Base-by-base conservation (phyloP, 1,140 invertebrate genomes). In the Caenorhabditis latens region DNA sequence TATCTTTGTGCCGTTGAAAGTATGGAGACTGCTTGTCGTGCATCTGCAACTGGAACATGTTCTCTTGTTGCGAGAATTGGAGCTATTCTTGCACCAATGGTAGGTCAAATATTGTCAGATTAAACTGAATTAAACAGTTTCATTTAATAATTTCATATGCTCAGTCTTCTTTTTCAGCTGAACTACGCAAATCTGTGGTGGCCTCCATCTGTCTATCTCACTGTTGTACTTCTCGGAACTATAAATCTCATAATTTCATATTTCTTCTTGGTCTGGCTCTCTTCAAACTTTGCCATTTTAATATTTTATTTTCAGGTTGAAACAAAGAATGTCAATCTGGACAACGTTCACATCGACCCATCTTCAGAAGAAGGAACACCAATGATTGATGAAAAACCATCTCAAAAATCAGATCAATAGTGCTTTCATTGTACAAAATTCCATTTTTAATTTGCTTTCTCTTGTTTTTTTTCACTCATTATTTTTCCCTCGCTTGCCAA, bases 231-330 rank as follows among this genome's bases (percentile, higher is more conserved):
- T 16, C 65, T 92, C 16, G 91, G 91, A 57, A 63, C 85, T 46
- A 82, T 92, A 65, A 93, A 92, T 79, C 86, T 92, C 42, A 53
- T 90, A 16, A 84, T 89, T n/a, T 92, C 91, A 48, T 92, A 91
- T 65, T 84, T 87, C 50, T 93, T 89, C 89, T 85, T 93, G 40
- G 89, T 88, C 9, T 16, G 50, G 0, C 32, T 32, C 32, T 32
- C 2, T 32, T 32, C 32, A 32, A 32, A 32, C 32, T 32, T 48
- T 71, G 4, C 40, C 2, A 48, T 46, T 46, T n/a, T 0, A 6
- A 32, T 46, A 32, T 21, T 32, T 13, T 3, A 63, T 63, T 63
- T 79, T 86, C 85, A 86, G 86, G 65, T 92, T 83, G 92, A 91
- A 67, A 91, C 92, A 9, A 91, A 92, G 71, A 89, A 87, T 24